A percentile compares a stretch with the other conserved stretches of the same genome.
phyloP scores from a whole-genome alignment of 2,888 invertebrate species.

The Drosophila gaucha region DNA sequence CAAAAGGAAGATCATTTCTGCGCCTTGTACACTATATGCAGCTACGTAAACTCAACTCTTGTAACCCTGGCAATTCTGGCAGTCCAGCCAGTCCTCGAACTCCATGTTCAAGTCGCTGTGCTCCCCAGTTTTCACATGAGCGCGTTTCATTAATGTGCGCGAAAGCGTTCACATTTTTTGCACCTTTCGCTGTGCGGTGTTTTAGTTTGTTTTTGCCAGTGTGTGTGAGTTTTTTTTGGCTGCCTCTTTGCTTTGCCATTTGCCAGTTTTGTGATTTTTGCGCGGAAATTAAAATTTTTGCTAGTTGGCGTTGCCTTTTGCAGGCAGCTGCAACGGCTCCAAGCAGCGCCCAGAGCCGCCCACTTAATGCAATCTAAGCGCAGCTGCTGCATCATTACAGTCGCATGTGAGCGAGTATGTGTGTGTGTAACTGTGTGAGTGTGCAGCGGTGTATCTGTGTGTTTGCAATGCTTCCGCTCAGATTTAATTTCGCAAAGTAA shows the following conservation, averaged over 20 bases:
- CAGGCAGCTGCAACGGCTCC: conserved; percentile 37
- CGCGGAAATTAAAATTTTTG: conserved; percentile 78
- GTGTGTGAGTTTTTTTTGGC: conserved; percentile 12
- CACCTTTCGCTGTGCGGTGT: conserved; percentile 42
- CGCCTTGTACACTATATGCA: conserved; percentile 9
- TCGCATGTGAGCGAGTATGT: conserved; percentile 22
- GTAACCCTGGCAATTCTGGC: conserved; percentile 1
- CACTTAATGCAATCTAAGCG: conserved; percentile 82
- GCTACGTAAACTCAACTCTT: conserved; percentile 6
- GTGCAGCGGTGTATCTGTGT: conserved; percentile 17
- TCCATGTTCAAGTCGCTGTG: conserved; percentile 16
- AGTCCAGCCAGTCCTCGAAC: not conserved
- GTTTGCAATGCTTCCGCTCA: conserved; percentile 73
- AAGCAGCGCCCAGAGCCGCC: conserved; percentile 52
- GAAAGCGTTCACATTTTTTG: conserved; percentile 64
- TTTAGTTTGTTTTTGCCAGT: conserved; percentile 22
- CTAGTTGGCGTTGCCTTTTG: conserved; percentile 49
- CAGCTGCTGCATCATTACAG: conserved; percentile 81
- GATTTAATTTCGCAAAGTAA: conserved; percentile 80
- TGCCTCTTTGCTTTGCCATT: conserved; percentile 61
- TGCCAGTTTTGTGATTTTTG: conserved; percentile 62
- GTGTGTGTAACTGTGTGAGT: conserved; percentile 9
- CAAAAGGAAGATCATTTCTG: conserved; percentile 5
- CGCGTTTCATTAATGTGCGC: conserved; percentile 67
- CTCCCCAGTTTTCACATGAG: conserved; percentile 44